phyloP scores from a whole-genome alignment of 2,888 invertebrate genomes.

The Koerneria pararmatus region DNA sequence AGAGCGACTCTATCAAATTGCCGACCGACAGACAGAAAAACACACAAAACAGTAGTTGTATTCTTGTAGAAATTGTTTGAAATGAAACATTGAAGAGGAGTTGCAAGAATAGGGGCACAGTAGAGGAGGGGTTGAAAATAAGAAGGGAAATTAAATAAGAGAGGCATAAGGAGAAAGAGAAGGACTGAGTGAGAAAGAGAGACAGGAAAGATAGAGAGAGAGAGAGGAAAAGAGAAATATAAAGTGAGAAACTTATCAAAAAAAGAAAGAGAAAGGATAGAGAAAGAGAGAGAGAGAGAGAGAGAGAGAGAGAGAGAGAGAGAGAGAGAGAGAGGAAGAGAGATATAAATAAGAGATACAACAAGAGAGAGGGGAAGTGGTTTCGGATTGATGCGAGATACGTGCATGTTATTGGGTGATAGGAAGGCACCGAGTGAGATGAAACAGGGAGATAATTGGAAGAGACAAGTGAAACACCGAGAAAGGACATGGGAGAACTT shows the following conservation, averaged over 20 bases:
- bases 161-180: not conserved
- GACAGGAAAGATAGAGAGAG: not conserved
- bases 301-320: not conserved
- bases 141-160: not conserved
- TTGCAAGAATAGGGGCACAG: not conserved
- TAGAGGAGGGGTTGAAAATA: not conserved
- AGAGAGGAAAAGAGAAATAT: not conserved
- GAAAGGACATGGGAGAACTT: not conserved
- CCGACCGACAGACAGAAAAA: too few relatives aligned
- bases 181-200: not conserved
- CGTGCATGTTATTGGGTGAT: not conserved
- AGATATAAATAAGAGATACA: too few relatives aligned
- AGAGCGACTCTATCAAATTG: too few relatives aligned
- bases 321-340: not conserved
- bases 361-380: not conserved
- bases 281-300: not conserved
- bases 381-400: not conserved
- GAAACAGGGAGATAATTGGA: not conserved
- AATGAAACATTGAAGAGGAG: too few relatives aligned
- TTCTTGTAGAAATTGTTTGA: too few relatives aligned
- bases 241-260: not conserved
- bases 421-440: constrained; percentile 1
- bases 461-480: not conserved
- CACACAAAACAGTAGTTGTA: too few relatives aligned
- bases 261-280: not conserved